A percentile compares a stretch with the other conserved stretches of the same genome.
These are phyloP conservation scores for Stichopus horrens DNA, from an alignment of 53 echinoderm and acorn worm species.

Conservation along the genomic window DNA sequence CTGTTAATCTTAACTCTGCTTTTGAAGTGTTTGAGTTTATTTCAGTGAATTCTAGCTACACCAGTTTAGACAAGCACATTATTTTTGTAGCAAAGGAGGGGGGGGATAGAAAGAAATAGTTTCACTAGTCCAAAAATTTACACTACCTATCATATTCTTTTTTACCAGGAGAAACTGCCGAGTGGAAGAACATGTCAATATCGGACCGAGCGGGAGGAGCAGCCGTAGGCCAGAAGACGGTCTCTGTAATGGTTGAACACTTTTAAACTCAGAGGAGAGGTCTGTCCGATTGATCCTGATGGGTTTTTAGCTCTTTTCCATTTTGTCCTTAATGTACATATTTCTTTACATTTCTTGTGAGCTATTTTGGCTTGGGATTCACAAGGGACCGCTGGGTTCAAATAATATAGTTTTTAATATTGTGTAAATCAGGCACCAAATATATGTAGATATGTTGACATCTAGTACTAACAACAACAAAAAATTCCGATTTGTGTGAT, in stretches of 20 bases:
- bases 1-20: no score
- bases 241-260: slow-evolving; percentile 93
- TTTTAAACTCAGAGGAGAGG: slow-evolving; percentile 55
- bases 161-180: slow-evolving; percentile 61
- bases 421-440: slow-evolving; percentile 20
- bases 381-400: neutral
- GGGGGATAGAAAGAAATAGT: no score
- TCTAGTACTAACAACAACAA: slow-evolving; percentile 19
- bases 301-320: neutral
- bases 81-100: no score
- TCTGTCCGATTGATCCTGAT: neutral
- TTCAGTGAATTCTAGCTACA: no score
- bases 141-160: neutral
- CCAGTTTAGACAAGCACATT: no score
- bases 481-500: neutral
- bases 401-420: slow-evolving; percentile 23
- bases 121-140: neutral
- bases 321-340: neutral
- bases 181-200: slow-evolving; percentile 92
- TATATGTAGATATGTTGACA: slow-evolving; percentile 25
- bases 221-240: slow-evolving; percentile 80
- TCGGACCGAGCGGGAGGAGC: slow-evolving; percentile 62
- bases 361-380: neutral
- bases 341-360: neutral
- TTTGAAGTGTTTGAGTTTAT: no score